Conservation (phyloP, 2,113 vertebrate genomes). For the Limanda limanda region DNA sequence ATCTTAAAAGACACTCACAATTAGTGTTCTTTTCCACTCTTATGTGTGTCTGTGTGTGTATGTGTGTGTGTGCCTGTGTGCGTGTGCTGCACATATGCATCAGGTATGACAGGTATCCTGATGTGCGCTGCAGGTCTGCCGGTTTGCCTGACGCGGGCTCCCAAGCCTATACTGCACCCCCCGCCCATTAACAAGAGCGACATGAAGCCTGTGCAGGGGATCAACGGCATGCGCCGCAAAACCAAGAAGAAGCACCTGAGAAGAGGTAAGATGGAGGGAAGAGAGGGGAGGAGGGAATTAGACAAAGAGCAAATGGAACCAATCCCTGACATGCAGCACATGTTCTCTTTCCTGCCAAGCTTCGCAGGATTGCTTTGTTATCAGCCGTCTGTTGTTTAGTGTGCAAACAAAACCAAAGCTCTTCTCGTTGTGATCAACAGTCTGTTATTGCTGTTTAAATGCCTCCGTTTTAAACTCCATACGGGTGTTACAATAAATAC, state of each 20-base stretch:
- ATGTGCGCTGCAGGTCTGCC: slow-evolving; percentile 95
- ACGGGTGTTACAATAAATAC: slow-evolving; percentile 13
- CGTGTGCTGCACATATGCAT: slow-evolving; percentile 24
- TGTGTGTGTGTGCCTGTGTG: slow-evolving; percentile 33
- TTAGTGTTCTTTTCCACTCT: slow-evolving; percentile 39
- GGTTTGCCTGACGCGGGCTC: slow-evolving; percentile 94
- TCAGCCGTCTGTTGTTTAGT: slow-evolving; percentile 35
- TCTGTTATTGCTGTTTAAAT: slow-evolving; percentile 19
- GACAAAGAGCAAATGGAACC: not conserved
- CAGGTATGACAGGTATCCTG: slow-evolving; percentile 98
- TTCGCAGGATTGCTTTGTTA: slow-evolving; percentile 20
- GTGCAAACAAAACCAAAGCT: slow-evolving; percentile 30
- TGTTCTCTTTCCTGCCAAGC: slow-evolving; percentile 36
- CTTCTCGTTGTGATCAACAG: slow-evolving; percentile 2
- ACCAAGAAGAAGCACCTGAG: slow-evolving; percentile 96
- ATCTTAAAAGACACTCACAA: slow-evolving; percentile 21
- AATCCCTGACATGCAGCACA: slow-evolving; percentile 28
- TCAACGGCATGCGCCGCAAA: slow-evolving; percentile 94
- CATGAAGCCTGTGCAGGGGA: slow-evolving; percentile 92
- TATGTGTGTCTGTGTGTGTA: slow-evolving; percentile 41
- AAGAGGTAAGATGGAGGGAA: slow-evolving; percentile 84
- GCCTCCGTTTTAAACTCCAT: slow-evolving; percentile 16
- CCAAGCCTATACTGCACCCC: slow-evolving; percentile 94
- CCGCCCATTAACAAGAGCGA: slow-evolving; percentile 95
- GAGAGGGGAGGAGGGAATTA: not conserved